Evolutionary conservation across 2,888 invertebrate species (phyloP).

Genomic region (Drosophila crucigera): DNA sequence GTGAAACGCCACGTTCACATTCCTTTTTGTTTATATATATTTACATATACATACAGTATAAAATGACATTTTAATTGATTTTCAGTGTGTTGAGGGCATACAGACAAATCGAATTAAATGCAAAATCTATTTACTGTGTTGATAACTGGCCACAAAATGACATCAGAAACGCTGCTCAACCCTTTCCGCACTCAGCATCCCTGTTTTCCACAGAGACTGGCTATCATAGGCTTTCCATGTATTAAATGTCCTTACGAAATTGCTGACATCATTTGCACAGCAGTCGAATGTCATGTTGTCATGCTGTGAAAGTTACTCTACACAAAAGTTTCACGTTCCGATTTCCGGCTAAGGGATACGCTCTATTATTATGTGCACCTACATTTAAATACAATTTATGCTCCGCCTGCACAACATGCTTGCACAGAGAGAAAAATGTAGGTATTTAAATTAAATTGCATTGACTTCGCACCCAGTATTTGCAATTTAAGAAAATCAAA

Average conservation of each 20-base stretch:
- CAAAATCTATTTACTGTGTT: constrained; percentile 55
- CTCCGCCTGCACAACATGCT: constrained; percentile 54
- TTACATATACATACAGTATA: constrained; percentile 23
- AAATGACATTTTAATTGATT: constrained; percentile 72
- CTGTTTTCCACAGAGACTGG: neutral
- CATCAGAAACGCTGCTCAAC: constrained; percentile 47
- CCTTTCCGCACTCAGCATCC: constrained; percentile 13
- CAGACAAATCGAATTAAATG: constrained; percentile 51
- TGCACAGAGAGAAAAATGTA: constrained; percentile 6
- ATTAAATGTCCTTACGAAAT: constrained; percentile 35
- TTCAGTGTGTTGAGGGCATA: constrained; percentile 36
- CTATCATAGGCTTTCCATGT: constrained; percentile 1
- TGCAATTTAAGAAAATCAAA: neutral
- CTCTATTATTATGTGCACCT: constrained; percentile 28
- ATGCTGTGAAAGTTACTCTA: constrained; percentile 7
- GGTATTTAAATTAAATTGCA: neutral
- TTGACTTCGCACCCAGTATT: neutral
- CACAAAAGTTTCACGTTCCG: constrained; percentile 17
- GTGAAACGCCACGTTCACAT: constrained; percentile 28
- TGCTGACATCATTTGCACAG: constrained; percentile 58
- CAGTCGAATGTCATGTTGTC: neutral
- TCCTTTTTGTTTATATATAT: neutral
- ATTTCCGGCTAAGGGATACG: constrained; percentile 37
- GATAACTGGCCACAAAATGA: constrained; percentile 43
- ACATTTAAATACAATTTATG: constrained; percentile 58